phyloP scores from a whole-genome alignment of 2,888 invertebrate species.

The Buathra laborator region DNA sequence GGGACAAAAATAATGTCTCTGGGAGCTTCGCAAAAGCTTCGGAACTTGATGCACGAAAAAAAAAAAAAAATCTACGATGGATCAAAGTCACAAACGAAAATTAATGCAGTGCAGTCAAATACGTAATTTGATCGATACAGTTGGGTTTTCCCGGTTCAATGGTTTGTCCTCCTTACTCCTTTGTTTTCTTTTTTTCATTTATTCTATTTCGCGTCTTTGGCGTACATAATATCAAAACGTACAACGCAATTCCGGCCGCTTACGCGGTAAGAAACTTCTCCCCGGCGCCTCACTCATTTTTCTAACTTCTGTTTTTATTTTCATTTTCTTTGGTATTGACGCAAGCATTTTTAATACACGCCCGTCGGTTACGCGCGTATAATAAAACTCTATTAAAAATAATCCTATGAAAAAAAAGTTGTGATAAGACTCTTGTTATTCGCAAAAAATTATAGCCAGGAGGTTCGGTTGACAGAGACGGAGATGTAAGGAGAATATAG shows the following conservation, averaged over 20 bases:
- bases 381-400: constrained; percentile 34
- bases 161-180: constrained; percentile 32
- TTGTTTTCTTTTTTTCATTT: constrained; percentile 10
- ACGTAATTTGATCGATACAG: constrained; percentile 48
- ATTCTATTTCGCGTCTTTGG: constrained; percentile 2
- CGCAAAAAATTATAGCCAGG: constrained; percentile 9
- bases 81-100: constrained; percentile 20
- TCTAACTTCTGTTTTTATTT: neutral
- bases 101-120: constrained; percentile 40
- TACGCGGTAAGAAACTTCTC: constrained; percentile 51
- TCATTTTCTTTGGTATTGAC: constrained; percentile 47
- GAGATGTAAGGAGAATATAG: constrained; percentile 37
- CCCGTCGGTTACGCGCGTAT: constrained; percentile 33
- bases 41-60: constrained; percentile 2
- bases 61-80: neutral
- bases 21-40: constrained; percentile 20
- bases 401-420: constrained; percentile 35
- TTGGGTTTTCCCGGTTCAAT: constrained; percentile 12
- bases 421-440: constrained; percentile 32
- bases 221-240: constrained; percentile 64
- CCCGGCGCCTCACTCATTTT: neutral
- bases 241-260: constrained; percentile 39
- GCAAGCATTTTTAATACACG: constrained; percentile 49
- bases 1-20: constrained; percentile 18
- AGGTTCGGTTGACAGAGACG: constrained; percentile 38